Conservation (phyloP, 64 coral and sea anemone genomes). For the Exaiptasia diaphana region DNA sequence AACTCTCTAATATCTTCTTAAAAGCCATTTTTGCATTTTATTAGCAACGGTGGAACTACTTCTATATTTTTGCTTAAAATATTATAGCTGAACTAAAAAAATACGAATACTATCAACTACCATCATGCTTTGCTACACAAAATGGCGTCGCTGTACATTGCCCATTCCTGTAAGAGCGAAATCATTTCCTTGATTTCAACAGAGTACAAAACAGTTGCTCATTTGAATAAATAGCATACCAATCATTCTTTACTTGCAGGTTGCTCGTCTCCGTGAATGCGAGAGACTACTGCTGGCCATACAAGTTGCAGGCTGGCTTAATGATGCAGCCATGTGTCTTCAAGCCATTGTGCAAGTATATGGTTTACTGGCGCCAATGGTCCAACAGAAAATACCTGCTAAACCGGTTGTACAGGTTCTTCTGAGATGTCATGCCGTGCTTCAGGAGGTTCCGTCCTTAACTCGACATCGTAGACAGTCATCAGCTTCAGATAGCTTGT, state of each 20-base stretch:
- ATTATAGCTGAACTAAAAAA: no score
- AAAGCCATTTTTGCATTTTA: no score
- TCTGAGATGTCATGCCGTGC: slow-evolving; percentile 77
- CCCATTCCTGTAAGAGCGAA: no score
- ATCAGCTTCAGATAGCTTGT: slow-evolving; percentile 77
- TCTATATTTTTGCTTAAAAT: no score
- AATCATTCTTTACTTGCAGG: slow-evolving; percentile 12
- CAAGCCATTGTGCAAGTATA: slow-evolving; percentile 88
- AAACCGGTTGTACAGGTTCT: slow-evolving; percentile 95
- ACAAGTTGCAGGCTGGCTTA: slow-evolving; percentile 86
- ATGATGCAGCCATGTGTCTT: slow-evolving; percentile 73
- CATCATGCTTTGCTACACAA: no score
- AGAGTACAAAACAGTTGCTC: no score
- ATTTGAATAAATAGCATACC: no score
- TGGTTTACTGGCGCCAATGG: slow-evolving; percentile 79
- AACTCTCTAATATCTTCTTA: no score
- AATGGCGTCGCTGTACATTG: no score
- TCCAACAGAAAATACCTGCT: slow-evolving; percentile 82
- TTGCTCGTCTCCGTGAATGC: slow-evolving; percentile 75
- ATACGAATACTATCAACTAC: no score
- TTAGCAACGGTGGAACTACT: no score
- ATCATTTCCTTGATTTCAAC: no score
- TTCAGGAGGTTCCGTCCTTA: slow-evolving; percentile 93
- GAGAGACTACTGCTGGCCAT: slow-evolving; percentile 76
- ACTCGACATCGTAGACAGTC: slow-evolving; percentile 71